phyloP scores from a whole-genome alignment of 2,888 invertebrate genomes.

The Ypsolopha scabrella region DNA sequence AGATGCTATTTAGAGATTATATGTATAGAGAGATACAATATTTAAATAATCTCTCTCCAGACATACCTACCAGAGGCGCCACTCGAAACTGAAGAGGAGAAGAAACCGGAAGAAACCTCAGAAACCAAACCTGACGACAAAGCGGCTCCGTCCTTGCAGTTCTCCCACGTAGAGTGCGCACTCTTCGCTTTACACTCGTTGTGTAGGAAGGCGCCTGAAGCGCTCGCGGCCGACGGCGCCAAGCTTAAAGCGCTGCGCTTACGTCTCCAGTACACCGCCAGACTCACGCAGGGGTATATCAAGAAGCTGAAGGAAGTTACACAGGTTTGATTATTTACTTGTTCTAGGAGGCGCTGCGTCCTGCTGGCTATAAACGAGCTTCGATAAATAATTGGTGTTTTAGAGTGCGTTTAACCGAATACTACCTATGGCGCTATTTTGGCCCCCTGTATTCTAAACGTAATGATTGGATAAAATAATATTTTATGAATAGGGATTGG shows the following conservation, averaged over 20 bases:
- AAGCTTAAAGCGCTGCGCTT: constrained; percentile 87
- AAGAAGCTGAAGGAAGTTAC: constrained; percentile 78
- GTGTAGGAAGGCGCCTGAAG: constrained; percentile 82
- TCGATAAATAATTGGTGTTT: too few relatives aligned
- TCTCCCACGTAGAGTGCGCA: constrained; percentile 93
- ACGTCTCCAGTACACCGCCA: constrained; percentile 91
- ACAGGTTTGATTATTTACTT: constrained; percentile 35
- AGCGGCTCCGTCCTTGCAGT: constrained; percentile 87
- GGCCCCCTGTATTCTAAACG: too few relatives aligned
- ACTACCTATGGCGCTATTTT: too few relatives aligned
- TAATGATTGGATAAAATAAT: too few relatives aligned
- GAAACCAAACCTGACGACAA: constrained; percentile 38
- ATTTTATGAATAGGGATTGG: too few relatives aligned
- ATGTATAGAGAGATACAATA: too few relatives aligned
- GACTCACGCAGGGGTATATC: constrained; percentile 87
- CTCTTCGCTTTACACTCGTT: constrained; percentile 83
- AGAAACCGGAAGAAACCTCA: constrained; percentile 28
- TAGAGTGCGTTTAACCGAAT: too few relatives aligned
- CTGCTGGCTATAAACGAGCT: too few relatives aligned
- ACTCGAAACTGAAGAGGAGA: constrained; percentile 63
- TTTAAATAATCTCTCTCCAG: constrained; percentile 48
- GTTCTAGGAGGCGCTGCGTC: too few relatives aligned
- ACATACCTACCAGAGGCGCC: constrained; percentile 92
- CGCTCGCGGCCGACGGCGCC: constrained; percentile 76
- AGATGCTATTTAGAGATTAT: too few relatives aligned